Base-by-base conservation (phyloP, 2,888 invertebrate genomes). In the Morpho achilles region DNA sequence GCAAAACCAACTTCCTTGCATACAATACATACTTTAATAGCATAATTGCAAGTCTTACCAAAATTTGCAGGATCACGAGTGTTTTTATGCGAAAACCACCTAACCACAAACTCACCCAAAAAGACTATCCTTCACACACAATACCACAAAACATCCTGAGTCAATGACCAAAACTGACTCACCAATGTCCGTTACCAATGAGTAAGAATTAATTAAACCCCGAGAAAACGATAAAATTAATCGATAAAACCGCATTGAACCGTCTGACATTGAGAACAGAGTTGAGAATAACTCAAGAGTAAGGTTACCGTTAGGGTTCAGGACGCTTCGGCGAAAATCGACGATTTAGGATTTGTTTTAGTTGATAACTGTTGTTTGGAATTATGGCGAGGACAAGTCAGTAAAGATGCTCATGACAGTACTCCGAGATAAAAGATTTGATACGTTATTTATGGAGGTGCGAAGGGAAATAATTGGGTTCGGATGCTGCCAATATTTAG, bases 141-240 rank as follows among this genome's bases (percentile, higher is more conserved):
- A 64, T 58, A 63, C 61, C 65, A 53, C 56, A 52, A 51, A 52
- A 58, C 52, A 60, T 66, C 63, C 62, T 60, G 67, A 67, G 60
- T 74, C 77, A 74, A 64, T 73, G 69, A 66, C 63, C 66, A 67
- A 58, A 55, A 58, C 74, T 87, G 84, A 88, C 71, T 87, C 88
- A 88, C 69, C 71, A 64, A 67, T 69, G 73, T 67, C 86, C 82
- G 86, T 85, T 87, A 86, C 79, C 76, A 71, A 76, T 87, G 86
- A 88, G 76, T 85, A 87, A 87, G 79, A 84, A 86, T 82, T 87
- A 87, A 89, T 89, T 88, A 87, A 86, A 80, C 71, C 68, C 65
- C 66, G 69, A 74, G 66, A 74, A 79, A 76, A 72, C 76, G 76
- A 74, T 85, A 76, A 77, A 71, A 67, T 60, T 66, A 65, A 69